Evolutionary conservation across 2,113 vertebrate genomes (phyloP), one percentile per base, ranked within the genome.

Genomic region (Picathartes gymnocephalus): DNA sequence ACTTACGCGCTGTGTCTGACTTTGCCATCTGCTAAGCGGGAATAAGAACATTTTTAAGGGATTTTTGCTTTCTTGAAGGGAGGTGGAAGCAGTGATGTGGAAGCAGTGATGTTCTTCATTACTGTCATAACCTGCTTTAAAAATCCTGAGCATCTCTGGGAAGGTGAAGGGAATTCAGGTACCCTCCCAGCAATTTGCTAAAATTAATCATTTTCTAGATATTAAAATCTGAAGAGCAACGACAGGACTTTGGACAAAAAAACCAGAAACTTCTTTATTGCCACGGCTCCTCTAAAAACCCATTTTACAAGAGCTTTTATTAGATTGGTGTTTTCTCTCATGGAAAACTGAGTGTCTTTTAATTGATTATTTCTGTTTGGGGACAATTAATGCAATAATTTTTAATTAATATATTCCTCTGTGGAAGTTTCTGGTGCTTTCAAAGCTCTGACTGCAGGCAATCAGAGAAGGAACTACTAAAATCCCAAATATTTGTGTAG

Each of bases 401-500:
- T 8, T 45, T 45, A 30, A 74, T 35, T 17, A 35, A 30, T 14
- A 13, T n/a, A 31, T 61, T 13, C 5, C 1, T 70, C 65, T 28
- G 10, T 10, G 48, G 22, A 42, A 42, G 7, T 44, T 74, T 79
- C 33, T 85, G 53, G 27, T 4, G 9, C 5, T 83, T 72, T 50
- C 3, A 13, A 54, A 86, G 30, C 24, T 92, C 24, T 39, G 3
- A 18, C 11, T 66, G 60, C 44, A 31, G 19, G 0, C 5, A 58
- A 39, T 7, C 44, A 40, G 45, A 60, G 35, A 15, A 51, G 15
- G 47, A 82, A 56, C 1, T 10, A 64, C 25, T 27, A 40, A 84
- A 78, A 2, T 2, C 5, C 6, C 22, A 58, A 45, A 62, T 58
- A 40, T 40, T 22, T 1, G 0, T 45, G 7, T 11, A 24, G 31